Conservation (phyloP, 2,888 invertebrate genomes). For the Drosophila algonquin region DNA sequence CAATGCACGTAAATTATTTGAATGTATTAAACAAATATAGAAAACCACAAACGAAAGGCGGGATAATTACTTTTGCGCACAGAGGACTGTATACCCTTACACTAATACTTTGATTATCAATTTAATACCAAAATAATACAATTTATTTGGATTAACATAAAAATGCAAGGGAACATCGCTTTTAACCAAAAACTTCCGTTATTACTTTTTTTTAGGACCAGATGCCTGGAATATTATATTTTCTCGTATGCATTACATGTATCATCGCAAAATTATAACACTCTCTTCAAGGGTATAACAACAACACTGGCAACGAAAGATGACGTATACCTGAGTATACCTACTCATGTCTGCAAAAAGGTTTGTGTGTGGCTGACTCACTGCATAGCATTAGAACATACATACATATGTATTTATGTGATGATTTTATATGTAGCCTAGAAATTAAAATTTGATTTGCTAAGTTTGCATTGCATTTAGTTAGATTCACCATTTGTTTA, state of each 20-base stretch:
- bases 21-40: not conserved
- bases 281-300: not conserved
- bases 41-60: too few relatives aligned
- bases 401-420: not conserved
- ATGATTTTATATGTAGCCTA: not conserved
- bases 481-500: not conserved
- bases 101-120: too few relatives aligned
- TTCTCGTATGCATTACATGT: too few relatives aligned
- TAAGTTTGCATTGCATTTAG: not conserved
- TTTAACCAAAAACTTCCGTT: too few relatives aligned
- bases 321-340: not conserved
- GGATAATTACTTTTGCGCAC: too few relatives aligned
- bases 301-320: not conserved
- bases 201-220: too few relatives aligned
- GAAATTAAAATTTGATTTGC: not conserved
- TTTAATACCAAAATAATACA: too few relatives aligned
- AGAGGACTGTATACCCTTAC: too few relatives aligned
- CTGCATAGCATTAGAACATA: not conserved
- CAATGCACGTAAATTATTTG: not conserved
- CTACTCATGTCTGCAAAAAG: not conserved
- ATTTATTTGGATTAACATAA: too few relatives aligned
- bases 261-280: not conserved
- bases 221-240: too few relatives aligned
- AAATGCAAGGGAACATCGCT: too few relatives aligned
- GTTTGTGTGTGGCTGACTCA: slow-evolving; percentile 1